Base-by-base conservation (phyloP, 2,888 invertebrate genomes). In the Drosophila nr. medialis region DNA sequence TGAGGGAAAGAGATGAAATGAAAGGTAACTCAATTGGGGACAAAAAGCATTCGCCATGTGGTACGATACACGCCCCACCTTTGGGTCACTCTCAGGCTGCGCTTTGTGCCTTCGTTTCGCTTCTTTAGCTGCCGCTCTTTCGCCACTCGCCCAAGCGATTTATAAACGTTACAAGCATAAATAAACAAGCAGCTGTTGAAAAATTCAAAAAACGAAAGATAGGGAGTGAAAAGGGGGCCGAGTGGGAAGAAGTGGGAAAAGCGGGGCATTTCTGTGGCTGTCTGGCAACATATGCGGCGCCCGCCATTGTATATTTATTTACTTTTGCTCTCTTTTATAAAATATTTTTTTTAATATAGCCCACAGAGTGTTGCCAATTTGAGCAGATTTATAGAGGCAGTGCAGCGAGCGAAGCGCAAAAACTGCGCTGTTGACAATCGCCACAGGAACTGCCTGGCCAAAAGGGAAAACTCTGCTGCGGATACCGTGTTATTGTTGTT, bases 91-190 rank as follows among this genome's bases (percentile, higher is more conserved):
- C 65, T 64, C 68, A 61, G 74, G 61, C 67, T 63, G 54, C 66
- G 56, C 62, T 68, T 75, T 69, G 50, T 65, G 53, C 48, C 63
- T 63, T 69, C 75, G 48, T 60, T 66, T 60, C 66, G 58, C 36
- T 65, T 54, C 58, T 63, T 62, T 65, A 48, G 42, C 54, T 58
- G 24, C 18, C 24, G 50, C 51, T 49, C 55, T 62, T 10, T 29
- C 24, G 34, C 42, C 51, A 51, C 29, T 66, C 34, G 72, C 73
- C 72, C 75, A 89, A 86, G 75, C 90, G 86, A 87, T 87, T 87
- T 87, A 90, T 87, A 89, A 89, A 86, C 86, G 90, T 89, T 89
- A 77, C 90, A 84, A 89, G 89, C 90, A 90, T 87, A 87, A 90
- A 87, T 90, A 87, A 87, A 76, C 82, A 81, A 89, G 73, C 89